Evolutionary conservation across 2,113 vertebrate genomes (phyloP).

Genomic region (Tupaia chinensis): DNA sequence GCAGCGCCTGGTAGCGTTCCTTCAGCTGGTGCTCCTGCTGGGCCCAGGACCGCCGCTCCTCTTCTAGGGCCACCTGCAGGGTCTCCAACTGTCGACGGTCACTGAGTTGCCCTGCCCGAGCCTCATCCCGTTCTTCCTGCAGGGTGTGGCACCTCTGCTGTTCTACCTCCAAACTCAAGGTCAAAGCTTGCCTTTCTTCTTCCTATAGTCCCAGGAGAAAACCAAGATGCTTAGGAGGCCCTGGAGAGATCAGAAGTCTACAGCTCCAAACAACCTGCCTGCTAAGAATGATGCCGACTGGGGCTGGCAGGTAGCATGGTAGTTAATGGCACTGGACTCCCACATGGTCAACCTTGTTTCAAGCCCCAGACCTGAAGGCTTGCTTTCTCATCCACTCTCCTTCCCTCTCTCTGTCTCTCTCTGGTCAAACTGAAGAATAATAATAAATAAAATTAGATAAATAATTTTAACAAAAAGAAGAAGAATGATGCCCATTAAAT

Average conservation of each 20-base stretch:
- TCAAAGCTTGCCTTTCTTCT: constrained; percentile 76
- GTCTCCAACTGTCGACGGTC: constrained; percentile 75
- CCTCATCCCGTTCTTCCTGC: constrained; percentile 76
- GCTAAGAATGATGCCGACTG: not conserved
- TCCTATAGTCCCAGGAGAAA: constrained; percentile 74
- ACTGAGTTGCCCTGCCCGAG: constrained; percentile 62
- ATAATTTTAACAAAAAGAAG: too few species aligned
- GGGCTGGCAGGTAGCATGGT: too few species aligned
- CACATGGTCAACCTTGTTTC: too few species aligned
- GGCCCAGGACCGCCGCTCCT: constrained; percentile 77
- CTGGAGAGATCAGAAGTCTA: not conserved
- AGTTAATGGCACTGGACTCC: too few species aligned
- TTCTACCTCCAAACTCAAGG: constrained; percentile 73
- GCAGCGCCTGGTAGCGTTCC: constrained; percentile 67
- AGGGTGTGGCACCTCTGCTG: constrained; percentile 64
- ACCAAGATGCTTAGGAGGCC: not conserved
- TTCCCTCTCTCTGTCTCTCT: too few species aligned
- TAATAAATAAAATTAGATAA: too few species aligned
- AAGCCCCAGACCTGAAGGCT: too few species aligned
- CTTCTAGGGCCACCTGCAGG: constrained; percentile 77
- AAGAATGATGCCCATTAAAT: not conserved
- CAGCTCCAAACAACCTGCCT: not conserved
- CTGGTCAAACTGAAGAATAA: too few species aligned
- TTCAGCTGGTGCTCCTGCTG: constrained; percentile 83
- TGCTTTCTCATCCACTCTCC: too few species aligned